Base-by-base conservation (phyloP, 1,140 invertebrate genomes). In the Drosophila simulans region DNA sequence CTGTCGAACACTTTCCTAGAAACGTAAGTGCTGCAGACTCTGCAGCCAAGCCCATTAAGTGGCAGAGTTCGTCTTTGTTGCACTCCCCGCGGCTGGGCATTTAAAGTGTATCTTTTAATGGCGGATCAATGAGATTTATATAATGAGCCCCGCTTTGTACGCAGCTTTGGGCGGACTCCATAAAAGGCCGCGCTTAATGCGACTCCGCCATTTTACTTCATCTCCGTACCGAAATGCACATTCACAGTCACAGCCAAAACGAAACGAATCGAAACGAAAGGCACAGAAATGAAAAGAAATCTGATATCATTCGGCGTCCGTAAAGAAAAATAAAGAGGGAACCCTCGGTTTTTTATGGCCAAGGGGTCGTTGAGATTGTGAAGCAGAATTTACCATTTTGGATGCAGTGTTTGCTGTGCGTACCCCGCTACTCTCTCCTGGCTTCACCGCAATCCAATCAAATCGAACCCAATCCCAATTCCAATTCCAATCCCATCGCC, bases 101-200 rank as follows among this genome's bases (percentile, higher is more conserved):
- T 80, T 77, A 73, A 56, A 63, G 59, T 56, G 43, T 59, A 42
- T 73, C 53, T 64, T 88, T 86, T 86, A 79, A 86, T 88, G 84
- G 70, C 65, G 59, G 84, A 86, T 86, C 83, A 89, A 83, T 86
- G 83, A 81, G 83, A 86, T 88, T 86, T 76, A 64, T 88, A 88
- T 83, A 79, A 86, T 88, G 84, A 83, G 79, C 43, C 46, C 46
- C 66, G 62, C 56, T 52, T 62, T 72, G 62, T 70, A 70, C 64
- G 42, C 69, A 49, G 74, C 71, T 77, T 60, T 20, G 56, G 34
- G 49, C 80, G 83, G 74, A 79, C 75, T 79, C 66, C 56, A 86
- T 88, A 89, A 88, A 88, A 88, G 58, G 37, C 39, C 48, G 55
- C 27, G 27, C 58, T 78, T 78, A 79, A 80, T 80, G 70, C 54